A percentile compares a stretch with the other conserved stretches of the same genome.
Evolutionary conservation across 1,140 invertebrate genomes (phyloP).

Genomic region (Hestina assimilis): DNA sequence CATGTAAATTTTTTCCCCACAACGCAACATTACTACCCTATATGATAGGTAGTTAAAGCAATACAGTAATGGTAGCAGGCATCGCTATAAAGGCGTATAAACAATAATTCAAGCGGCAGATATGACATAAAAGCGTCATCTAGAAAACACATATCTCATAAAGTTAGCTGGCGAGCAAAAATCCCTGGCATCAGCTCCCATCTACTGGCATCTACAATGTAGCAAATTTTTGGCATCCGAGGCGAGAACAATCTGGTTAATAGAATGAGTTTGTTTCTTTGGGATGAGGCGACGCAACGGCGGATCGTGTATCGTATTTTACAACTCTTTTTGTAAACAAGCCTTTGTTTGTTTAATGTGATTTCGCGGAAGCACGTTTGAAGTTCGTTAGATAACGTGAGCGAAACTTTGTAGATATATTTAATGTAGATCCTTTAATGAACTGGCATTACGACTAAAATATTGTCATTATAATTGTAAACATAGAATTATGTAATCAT

Average conservation of each 20-base stretch:
- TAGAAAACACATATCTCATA: constrained; percentile 66
- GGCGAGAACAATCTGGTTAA: constrained; percentile 69
- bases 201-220: constrained; percentile 57
- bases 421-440: not conserved
- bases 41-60: constrained; percentile 2
- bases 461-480: too few relatives aligned
- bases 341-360: constrained; percentile 15
- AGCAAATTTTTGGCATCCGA: constrained; percentile 63
- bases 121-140: constrained; percentile 64
- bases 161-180: constrained; percentile 67
- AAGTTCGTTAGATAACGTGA: not conserved
- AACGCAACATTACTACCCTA: not conserved
- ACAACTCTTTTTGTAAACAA: constrained; percentile 19
- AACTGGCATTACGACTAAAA: too few relatives aligned
- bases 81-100: constrained; percentile 45
- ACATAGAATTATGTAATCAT: too few relatives aligned
- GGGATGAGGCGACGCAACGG: constrained; percentile 6
- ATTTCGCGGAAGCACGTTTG: constrained; percentile 7
- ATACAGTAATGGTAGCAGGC: constrained; percentile 4
- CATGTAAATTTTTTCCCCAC: not conserved
- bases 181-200: constrained; percentile 39
- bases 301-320: constrained; percentile 13
- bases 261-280: constrained; percentile 41
- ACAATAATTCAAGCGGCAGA: constrained; percentile 52
- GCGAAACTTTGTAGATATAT: not conserved